A percentile compares a stretch with the other conserved stretches of the same genome.
These are phyloP conservation scores for Probosciger aterrimus DNA, from an alignment of 2,113 vertebrate genomes.

Conservation along the genomic window DNA sequence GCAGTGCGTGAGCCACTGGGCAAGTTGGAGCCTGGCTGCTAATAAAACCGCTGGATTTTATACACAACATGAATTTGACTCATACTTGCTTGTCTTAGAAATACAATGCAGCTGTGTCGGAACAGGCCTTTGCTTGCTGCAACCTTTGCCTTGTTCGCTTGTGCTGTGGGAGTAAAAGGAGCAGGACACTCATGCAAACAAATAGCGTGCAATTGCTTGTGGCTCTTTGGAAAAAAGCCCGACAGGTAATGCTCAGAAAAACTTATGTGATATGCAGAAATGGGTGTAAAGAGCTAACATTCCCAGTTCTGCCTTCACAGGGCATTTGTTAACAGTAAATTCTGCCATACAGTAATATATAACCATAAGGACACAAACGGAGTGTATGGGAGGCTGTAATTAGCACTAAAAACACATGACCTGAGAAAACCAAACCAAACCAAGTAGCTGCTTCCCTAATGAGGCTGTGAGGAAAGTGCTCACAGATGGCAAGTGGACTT, in stretches of 20 bases:
- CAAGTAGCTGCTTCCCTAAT: not conserved
- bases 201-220: not conserved
- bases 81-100: not conserved
- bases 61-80: not conserved
- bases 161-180: accelerated
- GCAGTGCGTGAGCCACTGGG: not conserved
- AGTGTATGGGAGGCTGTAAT: not conserved
- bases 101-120: not conserved
- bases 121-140: not conserved
- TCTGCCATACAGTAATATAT: not conserved
- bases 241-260: not conserved
- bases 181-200: not conserved
- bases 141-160: not conserved
- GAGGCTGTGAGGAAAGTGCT: not conserved
- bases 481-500: not conserved
- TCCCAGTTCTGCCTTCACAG: not conserved
- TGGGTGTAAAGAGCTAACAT: not conserved
- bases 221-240: not conserved
- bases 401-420: not conserved
- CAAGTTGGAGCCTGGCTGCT: not conserved
- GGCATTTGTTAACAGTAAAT: not conserved
- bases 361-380: not conserved
- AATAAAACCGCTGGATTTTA: not conserved
- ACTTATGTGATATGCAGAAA: not conserved
- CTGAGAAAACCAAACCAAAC: not conserved